These are phyloP conservation scores for Toxotes chatareus DNA, from an alignment of 2,113 vertebrate genomes.

Conservation along the genomic window DNA sequence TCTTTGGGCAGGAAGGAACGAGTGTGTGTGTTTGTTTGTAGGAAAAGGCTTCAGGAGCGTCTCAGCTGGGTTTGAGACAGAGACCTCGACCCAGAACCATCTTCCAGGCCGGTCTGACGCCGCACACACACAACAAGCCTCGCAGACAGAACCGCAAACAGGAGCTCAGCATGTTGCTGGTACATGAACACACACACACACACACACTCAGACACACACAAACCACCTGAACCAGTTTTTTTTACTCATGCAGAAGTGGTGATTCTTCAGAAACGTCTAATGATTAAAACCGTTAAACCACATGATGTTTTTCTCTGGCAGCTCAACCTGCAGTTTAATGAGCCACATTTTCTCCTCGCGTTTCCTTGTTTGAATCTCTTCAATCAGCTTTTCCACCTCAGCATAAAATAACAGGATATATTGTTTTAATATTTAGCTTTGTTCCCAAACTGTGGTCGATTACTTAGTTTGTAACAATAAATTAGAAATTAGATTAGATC, in stretches of 20 bases:
- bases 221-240: neutral
- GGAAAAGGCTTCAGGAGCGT: slow-evolving; percentile 53
- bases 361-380: too few species aligned
- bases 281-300: neutral
- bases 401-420: too few species aligned
- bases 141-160: slow-evolving; percentile 74
- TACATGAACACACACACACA: slow-evolving; percentile 34
- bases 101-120: slow-evolving; percentile 73
- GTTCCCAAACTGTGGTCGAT: too few species aligned
- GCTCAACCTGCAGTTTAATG: neutral
- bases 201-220: neutral
- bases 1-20: too few species aligned
- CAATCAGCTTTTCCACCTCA: too few species aligned
- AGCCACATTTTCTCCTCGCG: neutral
- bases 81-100: slow-evolving; percentile 75
- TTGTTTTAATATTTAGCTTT: too few species aligned
- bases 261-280: neutral
- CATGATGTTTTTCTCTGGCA: neutral
- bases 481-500: too few species aligned
- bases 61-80: slow-evolving; percentile 67
- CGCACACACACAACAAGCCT: slow-evolving; percentile 49
- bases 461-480: too few species aligned
- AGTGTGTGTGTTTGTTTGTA: slow-evolving; percentile 22
- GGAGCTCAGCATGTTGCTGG: slow-evolving; percentile 44
- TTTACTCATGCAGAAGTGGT: neutral